A percentile compares a stretch with the other conserved stretches of the same genome.
Evolutionary conservation across 2,888 invertebrate species (phyloP).

Genomic region (Carpatolechia fugitivella): DNA sequence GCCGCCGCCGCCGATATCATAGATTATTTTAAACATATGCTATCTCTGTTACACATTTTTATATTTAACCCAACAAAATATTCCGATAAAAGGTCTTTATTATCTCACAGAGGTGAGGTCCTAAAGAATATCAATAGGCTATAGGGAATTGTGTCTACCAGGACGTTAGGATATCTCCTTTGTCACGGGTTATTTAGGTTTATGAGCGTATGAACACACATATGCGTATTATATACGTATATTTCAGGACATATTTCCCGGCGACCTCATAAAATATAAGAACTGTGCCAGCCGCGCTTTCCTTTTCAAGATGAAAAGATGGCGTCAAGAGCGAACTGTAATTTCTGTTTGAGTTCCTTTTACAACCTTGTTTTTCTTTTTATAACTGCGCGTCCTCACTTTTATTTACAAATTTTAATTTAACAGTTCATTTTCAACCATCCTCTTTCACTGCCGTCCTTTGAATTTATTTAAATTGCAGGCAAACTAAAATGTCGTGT

Average conservation of each 20-base stretch:
- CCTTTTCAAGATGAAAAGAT: constrained; percentile 10
- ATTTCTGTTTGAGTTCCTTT: constrained; percentile 12
- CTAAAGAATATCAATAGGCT: constrained; percentile 4
- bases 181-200: constrained; percentile 16
- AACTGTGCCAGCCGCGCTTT: constrained; percentile 4
- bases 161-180: constrained; percentile 6
- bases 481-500: background rate
- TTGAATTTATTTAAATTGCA: background rate
- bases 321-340: background rate
- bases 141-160: constrained; percentile 6
- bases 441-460: background rate
- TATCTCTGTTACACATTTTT: background rate
- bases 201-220: constrained; percentile 12
- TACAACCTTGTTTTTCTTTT: background rate
- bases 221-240: constrained; percentile 9
- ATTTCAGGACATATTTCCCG: constrained; percentile 17
- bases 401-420: constrained; percentile 1
- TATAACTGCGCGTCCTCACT: background rate
- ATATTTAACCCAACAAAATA: background rate
- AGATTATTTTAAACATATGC: too few species aligned
- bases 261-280: constrained; percentile 19
- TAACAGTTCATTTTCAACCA: background rate
- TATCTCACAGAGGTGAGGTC: background rate
- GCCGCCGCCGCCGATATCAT: background rate
- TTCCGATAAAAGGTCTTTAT: background rate